phyloP scores from a whole-genome alignment of 2,113 vertebrate genomes.

The Microcebus lehilahytsara region DNA sequence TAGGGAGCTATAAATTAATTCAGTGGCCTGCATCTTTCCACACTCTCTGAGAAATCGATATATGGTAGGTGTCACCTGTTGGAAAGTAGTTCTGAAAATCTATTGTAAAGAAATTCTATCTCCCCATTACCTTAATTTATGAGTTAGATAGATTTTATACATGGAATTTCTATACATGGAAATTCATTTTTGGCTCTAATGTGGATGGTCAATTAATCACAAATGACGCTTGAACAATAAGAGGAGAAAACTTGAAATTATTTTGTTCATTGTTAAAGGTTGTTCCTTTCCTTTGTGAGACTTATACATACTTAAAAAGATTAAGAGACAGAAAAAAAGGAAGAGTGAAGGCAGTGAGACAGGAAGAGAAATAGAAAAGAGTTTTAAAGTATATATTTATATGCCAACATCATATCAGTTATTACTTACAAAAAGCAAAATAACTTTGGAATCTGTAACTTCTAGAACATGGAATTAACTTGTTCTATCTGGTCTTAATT shows the following conservation, averaged over 20 bases:
- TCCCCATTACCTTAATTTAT: background rate
- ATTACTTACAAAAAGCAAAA: background rate
- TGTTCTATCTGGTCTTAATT: background rate
- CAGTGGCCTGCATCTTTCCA: background rate
- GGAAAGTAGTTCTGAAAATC: constrained; percentile 19
- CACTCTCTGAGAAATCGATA: background rate
- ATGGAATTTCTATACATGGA: background rate
- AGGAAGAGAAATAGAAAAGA: background rate
- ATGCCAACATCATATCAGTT: background rate
- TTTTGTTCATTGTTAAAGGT: background rate
- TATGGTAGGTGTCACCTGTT: background rate
- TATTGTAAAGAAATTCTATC: background rate
- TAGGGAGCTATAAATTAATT: constrained; percentile 30
- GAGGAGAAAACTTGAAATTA: background rate
- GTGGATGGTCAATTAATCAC: background rate
- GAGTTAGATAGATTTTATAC: background rate
- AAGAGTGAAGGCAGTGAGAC: background rate
- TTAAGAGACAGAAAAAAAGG: background rate
- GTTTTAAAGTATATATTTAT: background rate
- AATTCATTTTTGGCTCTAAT: background rate
- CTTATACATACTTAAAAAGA: background rate
- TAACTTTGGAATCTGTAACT: background rate
- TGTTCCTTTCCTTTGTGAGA: background rate
- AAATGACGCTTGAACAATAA: background rate
- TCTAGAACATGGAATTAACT: background rate